These are phyloP conservation scores for Dioctria rufipes DNA, from an alignment of 2,888 invertebrate genomes.

Conservation along the genomic window DNA sequence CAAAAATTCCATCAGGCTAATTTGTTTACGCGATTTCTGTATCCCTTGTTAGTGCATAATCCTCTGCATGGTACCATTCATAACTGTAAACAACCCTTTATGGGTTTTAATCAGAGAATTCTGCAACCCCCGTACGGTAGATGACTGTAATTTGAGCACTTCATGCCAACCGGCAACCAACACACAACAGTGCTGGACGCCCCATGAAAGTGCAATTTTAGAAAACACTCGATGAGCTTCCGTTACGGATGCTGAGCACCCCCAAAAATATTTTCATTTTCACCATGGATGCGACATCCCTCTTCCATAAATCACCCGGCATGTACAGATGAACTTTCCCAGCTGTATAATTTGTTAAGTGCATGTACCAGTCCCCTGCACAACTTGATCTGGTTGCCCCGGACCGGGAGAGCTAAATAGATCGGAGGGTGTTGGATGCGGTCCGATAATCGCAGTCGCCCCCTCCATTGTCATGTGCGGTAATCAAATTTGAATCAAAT, in stretches of 20 bases:
- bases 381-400: background rate
- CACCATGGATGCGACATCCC: constrained; percentile 10
- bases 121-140: background rate
- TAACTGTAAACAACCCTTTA: constrained; percentile 47
- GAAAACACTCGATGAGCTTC: constrained; percentile 52
- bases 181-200: too few species aligned
- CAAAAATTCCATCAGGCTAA: constrained; percentile 52
- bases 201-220: constrained; percentile 48
- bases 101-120: constrained; percentile 36
- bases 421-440: constrained; percentile 34
- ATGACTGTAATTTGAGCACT: constrained; percentile 50
- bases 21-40: constrained; percentile 52
- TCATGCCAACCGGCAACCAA: background rate
- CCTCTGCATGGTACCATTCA: constrained; percentile 30
- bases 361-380: constrained; percentile 63
- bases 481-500: constrained; percentile 61
- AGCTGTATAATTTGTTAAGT: constrained; percentile 72
- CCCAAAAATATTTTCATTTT: constrained; percentile 29
- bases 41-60: constrained; percentile 42
- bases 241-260: constrained; percentile 59
- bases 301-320: constrained; percentile 42
- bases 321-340: constrained; percentile 63
- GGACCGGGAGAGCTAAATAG: background rate
- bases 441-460: constrained; percentile 47
- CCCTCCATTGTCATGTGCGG: constrained; percentile 49